Evolutionary conservation across 2,797 vertebrate genomes (phyloP), one percentile per base, ranked within the genome.

Genomic region (Megaceryle alcyon): DNA sequence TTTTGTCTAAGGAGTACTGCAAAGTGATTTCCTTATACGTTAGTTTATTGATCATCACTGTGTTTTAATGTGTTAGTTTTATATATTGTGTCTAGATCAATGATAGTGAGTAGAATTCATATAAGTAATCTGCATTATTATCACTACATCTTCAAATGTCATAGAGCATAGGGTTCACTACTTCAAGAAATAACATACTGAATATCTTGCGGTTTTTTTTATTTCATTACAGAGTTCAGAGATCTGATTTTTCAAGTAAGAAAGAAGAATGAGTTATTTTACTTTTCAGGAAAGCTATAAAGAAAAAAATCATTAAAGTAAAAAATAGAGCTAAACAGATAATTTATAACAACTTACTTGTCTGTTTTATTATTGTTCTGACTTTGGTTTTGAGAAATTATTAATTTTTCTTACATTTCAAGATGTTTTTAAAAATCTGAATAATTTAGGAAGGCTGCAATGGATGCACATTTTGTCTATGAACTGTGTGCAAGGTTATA

Each of bases 401-500:
- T n/a, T 23, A 21, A 0, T 8, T 70, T 82, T 66, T 49, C 39
- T 76, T 56, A 5, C 2, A 18, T 13, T 49, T 90, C 49, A 64
- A 76, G 44, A 29, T 29, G 1, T 22, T 63, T 79, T 44, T 37
- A 54, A 49, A 90, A 71, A 71, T 37, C 13, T 26, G 44, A 88
- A 14, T 28, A 51, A 43, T 71, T 71, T 84, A 21, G 35, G 11
- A 63, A 39, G 14, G 1, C 31, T 56, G 10, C 1, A 29, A 84
- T 63, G 1, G 4, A 6, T 29, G 8, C 3, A 51, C 12, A 57
- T 3, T 46, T 60, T 39, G 0, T 19, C 14, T 49, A 8, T 25
- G 19, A 90, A 54, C 13, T 43, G 5, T 54, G 7, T 63, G 14
- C 5, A 51, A 44, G 22, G 16, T 12, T 59, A 17, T 35, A 10